Percentiles rank a stretch among this genome's conserved stretches.
Evolutionary conservation across 2,113 vertebrate genomes (phyloP).

Genomic region (Pygoscelis adeliae): DNA sequence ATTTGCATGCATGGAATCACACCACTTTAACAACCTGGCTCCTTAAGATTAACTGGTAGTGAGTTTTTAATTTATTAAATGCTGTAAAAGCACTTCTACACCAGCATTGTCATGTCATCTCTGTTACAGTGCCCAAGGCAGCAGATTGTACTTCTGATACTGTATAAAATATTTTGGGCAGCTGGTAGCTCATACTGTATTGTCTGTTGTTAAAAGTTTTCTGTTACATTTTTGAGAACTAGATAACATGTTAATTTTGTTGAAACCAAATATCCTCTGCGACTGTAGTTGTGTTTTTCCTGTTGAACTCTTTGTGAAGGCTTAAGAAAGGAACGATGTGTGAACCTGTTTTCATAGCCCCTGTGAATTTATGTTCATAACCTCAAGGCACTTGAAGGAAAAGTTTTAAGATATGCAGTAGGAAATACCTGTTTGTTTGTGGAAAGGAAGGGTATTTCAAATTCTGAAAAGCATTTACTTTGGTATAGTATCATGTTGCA

Average conservation of each 20-base stretch:
- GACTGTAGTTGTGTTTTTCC: not conserved
- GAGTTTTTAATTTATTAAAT: constrained; percentile 65
- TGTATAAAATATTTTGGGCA: constrained; percentile 1
- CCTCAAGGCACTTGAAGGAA: not conserved
- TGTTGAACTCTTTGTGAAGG: not conserved
- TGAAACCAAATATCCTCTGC: not conserved
- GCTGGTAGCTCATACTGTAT: not conserved
- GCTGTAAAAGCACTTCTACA: constrained; percentile 33
- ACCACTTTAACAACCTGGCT: not conserved
- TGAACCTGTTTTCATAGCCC: not conserved
- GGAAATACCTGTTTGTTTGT: not conserved
- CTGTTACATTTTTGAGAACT: not conserved
- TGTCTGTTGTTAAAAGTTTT: not conserved
- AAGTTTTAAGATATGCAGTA: not conserved
- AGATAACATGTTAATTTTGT: constrained; percentile 3
- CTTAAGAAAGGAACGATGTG: not conserved
- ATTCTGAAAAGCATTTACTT: constrained; percentile 18
- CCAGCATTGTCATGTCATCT: not conserved
- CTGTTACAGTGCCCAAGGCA: not conserved
- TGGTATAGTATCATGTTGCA: not conserved
- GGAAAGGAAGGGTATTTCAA: constrained; percentile 5
- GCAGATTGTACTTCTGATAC: not conserved
- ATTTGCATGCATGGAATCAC: constrained; percentile 6
- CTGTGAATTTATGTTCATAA: not conserved
- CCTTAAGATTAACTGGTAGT: not conserved